Evolutionary conservation across 2,113 vertebrate species (phyloP).

Genomic region (Garra rufa): DNA sequence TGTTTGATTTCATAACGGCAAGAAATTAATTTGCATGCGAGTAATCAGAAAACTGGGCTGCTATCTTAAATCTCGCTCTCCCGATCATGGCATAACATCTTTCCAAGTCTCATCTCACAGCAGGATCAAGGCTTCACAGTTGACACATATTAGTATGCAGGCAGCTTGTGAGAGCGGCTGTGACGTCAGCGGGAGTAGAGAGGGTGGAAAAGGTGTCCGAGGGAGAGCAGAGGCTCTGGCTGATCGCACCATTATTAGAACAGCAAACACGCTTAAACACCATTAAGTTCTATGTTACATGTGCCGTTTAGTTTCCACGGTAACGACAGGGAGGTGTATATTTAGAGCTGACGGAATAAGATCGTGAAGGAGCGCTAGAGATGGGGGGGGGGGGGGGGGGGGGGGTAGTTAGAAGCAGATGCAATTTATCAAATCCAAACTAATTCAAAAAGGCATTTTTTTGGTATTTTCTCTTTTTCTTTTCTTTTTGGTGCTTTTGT

Average conservation of each 20-base stretch:
- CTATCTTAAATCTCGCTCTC: slow-evolving; percentile 7
- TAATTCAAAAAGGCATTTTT: slow-evolving; percentile 26
- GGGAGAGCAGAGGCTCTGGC: slow-evolving; percentile 40
- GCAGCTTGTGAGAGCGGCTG: slow-evolving; percentile 33
- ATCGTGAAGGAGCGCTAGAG: slow-evolving; percentile 51
- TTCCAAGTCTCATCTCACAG: slow-evolving; percentile 41
- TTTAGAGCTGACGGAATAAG: slow-evolving; percentile 72
- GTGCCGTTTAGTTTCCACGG: slow-evolving; percentile 78
- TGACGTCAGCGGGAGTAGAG: slow-evolving; percentile 48
- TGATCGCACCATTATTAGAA: slow-evolving; percentile 66
- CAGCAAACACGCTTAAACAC: slow-evolving; percentile 69
- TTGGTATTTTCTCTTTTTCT: not conserved
- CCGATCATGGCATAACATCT: slow-evolving; percentile 5
- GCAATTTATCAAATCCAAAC: slow-evolving; percentile 52
- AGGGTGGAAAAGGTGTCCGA: slow-evolving; percentile 53
- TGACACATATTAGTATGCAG: slow-evolving; percentile 56
- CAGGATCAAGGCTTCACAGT: slow-evolving; percentile 29
- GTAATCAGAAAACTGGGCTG: slow-evolving; percentile 31
- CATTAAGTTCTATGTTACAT: slow-evolving; percentile 71
- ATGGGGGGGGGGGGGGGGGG: not conserved
- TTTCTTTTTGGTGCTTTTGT: not conserved
- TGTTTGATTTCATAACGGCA: not conserved
- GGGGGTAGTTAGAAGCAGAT: not conserved
- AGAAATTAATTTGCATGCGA: slow-evolving; percentile 1
- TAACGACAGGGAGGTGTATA: slow-evolving; percentile 72